phyloP scores from a whole-genome alignment of 2,888 invertebrate genomes.

The Brachylomia viminalis region DNA sequence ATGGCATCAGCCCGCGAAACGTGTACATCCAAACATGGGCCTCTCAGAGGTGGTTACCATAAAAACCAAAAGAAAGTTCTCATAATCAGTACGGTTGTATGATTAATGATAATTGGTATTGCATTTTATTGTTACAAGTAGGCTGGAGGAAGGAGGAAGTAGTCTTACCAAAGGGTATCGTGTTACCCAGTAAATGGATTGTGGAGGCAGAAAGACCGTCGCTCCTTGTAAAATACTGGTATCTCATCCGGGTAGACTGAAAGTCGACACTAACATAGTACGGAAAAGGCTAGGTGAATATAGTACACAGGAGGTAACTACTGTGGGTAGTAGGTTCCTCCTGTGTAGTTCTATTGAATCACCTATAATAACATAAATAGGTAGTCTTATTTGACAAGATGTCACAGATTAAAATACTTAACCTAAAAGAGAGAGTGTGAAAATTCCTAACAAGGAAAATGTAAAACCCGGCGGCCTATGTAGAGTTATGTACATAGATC shows the following conservation, averaged over 20 bases:
- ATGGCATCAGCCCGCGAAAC: too few species aligned
- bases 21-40: not conserved
- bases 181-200: too few species aligned
- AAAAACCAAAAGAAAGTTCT: not conserved
- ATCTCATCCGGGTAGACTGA: too few species aligned
- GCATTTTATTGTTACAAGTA: not conserved
- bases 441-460: conserved; percentile 35
- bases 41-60: not conserved
- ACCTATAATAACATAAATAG: not conserved
- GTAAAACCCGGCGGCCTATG: conserved; percentile 46
- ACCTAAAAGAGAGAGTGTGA: conserved; percentile 12
- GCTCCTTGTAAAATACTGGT: not conserved
- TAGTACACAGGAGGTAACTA: not conserved
- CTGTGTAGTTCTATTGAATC: too few species aligned
- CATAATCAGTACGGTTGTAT: not conserved
- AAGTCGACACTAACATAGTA: too few species aligned
- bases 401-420: not conserved
- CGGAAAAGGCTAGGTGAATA: too few species aligned
- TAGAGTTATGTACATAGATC: conserved; percentile 61
- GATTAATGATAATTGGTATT: not conserved
- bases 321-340: too few species aligned
- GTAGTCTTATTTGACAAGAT: not conserved
- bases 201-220: too few species aligned
- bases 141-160: not conserved
- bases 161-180: too few species aligned